Evolutionary conservation across 64 coral and sea anemone genomes (phyloP).

Genomic region (Montipora efflorescens): DNA sequence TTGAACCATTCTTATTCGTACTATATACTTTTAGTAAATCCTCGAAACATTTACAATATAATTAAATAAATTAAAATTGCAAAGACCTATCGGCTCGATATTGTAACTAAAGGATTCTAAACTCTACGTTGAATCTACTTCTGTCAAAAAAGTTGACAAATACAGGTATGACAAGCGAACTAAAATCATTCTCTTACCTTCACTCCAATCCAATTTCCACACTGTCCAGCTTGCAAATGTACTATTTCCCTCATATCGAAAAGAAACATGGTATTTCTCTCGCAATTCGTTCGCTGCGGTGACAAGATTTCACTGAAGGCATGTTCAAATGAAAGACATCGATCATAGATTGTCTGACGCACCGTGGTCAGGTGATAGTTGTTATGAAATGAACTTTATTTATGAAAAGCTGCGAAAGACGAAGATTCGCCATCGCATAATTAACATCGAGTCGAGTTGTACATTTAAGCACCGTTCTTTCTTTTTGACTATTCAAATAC

Average conservation of each 20-base stretch:
- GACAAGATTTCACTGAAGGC: background rate
- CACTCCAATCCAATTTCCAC: slow-evolving; percentile 70
- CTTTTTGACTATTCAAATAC: no score
- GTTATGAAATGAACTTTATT: slow-evolving; percentile 22
- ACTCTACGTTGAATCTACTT: no score
- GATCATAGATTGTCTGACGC: background rate
- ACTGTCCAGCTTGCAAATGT: slow-evolving; percentile 67
- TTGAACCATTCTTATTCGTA: no score
- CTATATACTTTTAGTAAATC: no score
- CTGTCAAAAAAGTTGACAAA: background rate
- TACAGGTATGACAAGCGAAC: background rate
- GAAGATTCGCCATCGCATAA: no score
- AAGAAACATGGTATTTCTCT: background rate
- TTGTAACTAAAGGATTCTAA: no score
- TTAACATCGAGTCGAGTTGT: no score
- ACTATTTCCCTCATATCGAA: slow-evolving; percentile 71
- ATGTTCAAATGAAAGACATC: background rate
- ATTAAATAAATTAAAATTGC: no score
- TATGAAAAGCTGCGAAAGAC: background rate
- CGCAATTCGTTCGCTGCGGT: background rate
- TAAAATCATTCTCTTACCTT: slow-evolving; percentile 44
- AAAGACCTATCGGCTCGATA: no score
- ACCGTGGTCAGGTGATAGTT: background rate
- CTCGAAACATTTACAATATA: no score
- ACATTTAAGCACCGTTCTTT: no score